These are phyloP conservation scores for Pachydiplax longipennis DNA, from an alignment of 2,888 invertebrate genomes.

Conservation along the genomic window DNA sequence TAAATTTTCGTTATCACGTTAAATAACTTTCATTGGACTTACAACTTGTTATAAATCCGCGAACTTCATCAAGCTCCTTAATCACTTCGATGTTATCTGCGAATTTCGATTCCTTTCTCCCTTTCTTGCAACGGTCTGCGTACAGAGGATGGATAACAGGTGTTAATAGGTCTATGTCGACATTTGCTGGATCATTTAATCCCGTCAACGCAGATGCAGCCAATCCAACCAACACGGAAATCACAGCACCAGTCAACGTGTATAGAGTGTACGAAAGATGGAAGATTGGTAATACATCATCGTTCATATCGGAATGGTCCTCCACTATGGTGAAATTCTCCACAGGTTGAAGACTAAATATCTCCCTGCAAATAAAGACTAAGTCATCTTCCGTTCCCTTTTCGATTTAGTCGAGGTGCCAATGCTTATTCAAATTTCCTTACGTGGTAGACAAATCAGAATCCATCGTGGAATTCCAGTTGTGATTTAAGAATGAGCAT, in stretches of 20 bases:
- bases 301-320: not conserved
- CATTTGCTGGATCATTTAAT: slow-evolving; percentile 64
- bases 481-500: not conserved
- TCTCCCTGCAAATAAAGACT: not conserved
- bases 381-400: not conserved
- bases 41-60: not conserved
- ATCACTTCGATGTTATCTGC: not conserved
- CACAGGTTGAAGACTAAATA: not conserved
- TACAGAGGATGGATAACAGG: slow-evolving; percentile 69
- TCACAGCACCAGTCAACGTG: slow-evolving; percentile 72
- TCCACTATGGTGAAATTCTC: not conserved
- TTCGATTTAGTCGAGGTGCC: not conserved
- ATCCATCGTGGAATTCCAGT: not conserved
- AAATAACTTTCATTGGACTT: not conserved
- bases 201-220: slow-evolving; percentile 74
- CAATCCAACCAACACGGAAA: slow-evolving; percentile 71
- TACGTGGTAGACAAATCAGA: not conserved
- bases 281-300: slow-evolving; percentile 60
- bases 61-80: not conserved
- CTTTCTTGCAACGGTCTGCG: slow-evolving; percentile 46
- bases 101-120: not conserved
- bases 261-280: slow-evolving; percentile 82
- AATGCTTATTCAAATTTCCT: not conserved
- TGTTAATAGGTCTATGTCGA: slow-evolving; percentile 70
- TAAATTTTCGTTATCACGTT: too few relatives aligned